Base-by-base conservation (phyloP, 2,797 vertebrate species). In the Halcyon smyrnensis region DNA sequence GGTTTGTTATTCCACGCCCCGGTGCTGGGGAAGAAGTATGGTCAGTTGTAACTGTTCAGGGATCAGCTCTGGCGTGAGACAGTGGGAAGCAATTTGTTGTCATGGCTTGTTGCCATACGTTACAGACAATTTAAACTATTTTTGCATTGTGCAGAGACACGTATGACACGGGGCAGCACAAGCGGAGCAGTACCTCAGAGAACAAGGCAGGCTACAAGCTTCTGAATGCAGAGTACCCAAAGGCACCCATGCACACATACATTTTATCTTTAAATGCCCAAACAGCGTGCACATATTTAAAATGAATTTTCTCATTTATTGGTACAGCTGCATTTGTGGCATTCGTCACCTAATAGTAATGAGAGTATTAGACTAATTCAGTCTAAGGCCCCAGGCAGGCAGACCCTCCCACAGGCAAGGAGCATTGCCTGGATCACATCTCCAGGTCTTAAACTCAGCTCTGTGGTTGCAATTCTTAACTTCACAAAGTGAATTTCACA, bases 141-240 rank as follows among this genome's bases (percentile, higher is more conserved):
- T 65, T 17, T 63, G 60, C 39, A 3, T 43, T 15, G 6, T 78
- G 54, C 65, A 86, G 76, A 17, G 24, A 39, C 27, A 28, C 0
- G 1, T 5, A 4, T 11, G 41, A 16, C 23, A 10, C 1, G 1
- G 41, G 68, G 46, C 67, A 15, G 45, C 1, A 2, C 7, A 36
- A 37, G 74, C 32, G 39, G 54, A 48, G 43, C 24, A 1, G 5
- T 6, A 14, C 34, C 50, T 45, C 37, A 4, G 24, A 0, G 8
- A 76, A 48, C 10, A 6, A 41, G 59, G 46, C 25, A 27, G 51
- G 48, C 27, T 11, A 16, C 12, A 3, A 24, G 57, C 39, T 4
- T 50, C 69, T 50, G 56, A 62, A 8, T 4, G 27, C 4, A 2
- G 18, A 53, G 39, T 0, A 23, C 23, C 27, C 4, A 0, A 65